Evolutionary conservation across 2,888 invertebrate genomes (phyloP), one percentile per base, ranked within the genome.

Genomic region (Desoria tigrina): DNA sequence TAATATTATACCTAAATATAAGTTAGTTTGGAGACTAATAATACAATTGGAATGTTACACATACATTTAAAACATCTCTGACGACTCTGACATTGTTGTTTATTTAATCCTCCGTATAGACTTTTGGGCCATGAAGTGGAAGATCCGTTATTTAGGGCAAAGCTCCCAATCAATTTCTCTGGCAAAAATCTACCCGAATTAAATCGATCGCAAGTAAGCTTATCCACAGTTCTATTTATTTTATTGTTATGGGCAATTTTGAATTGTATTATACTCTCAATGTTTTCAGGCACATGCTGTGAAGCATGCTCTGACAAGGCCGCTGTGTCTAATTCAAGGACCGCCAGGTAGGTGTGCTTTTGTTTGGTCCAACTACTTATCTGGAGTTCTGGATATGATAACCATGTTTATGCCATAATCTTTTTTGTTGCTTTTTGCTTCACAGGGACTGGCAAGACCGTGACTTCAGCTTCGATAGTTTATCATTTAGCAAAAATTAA

Each of bases 381-480:
- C 16, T 39, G 9, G 16, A 39, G 16, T 39, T 39, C 9, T 39
- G 16, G n/a, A 2, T 27, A 51, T 64, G 23, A 23, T n/a, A 14
- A 23, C 61, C 6, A 56, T 59, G 16, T 39, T 39, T 39, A 39
- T 11, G 16, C 16, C 16, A 39, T 39, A 16, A 16, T 16, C 9
- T 39, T 16, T 39, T 9, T 39, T 39, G 27, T 55, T 83, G 21
- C 11, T 28, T 0, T 94, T n/a, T n/a, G n/a, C n/a, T n/a, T 94
- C 0, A 96, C 97, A 0, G 95, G 95, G 56, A 98, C 98, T 0
- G 98, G 98, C 4, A 99, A 99, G 82, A 99, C 99, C 0, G 99
- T 99, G 0, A 99, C 99, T 0, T 98, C 98, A 1, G 99, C 99
- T 0, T 97, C 98, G 0, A 95, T 99, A 74, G 99, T 99, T 2